Conservation (phyloP, 2,113 vertebrate species). For the Zosterops lateralis region DNA sequence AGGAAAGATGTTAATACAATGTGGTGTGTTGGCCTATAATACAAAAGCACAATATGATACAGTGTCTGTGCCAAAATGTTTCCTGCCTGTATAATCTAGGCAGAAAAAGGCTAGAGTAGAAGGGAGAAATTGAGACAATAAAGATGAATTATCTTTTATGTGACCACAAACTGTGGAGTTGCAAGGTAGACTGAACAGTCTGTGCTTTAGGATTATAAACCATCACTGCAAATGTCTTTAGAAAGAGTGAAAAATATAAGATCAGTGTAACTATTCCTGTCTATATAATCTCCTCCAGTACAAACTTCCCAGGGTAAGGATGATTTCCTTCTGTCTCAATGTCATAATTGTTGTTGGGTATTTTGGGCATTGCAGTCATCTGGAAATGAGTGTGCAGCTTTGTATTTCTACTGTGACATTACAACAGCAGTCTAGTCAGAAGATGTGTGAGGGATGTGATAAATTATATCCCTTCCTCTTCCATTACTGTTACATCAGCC, state of each 20-base stretch:
- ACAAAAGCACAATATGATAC: not conserved
- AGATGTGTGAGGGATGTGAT: not conserved
- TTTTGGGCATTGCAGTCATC: slow-evolving; percentile 38
- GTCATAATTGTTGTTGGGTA: slow-evolving; percentile 8
- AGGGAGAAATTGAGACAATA: not conserved
- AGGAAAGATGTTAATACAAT: not conserved
- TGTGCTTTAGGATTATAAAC: not conserved
- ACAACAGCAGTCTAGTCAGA: not conserved
- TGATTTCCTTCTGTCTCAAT: slow-evolving; percentile 2
- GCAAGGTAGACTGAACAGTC: not conserved
- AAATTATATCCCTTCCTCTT: not conserved
- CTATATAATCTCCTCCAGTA: not conserved
- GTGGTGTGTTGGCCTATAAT: not conserved
- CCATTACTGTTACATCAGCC: not conserved
- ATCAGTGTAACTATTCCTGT: not conserved
- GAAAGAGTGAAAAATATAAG: not conserved
- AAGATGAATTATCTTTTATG: not conserved
- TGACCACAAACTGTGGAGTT: not conserved
- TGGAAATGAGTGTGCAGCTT: slow-evolving; percentile 19
- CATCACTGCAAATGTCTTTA: not conserved
- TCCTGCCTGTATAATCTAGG: not conserved
- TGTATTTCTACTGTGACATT: not conserved
- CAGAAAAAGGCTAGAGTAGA: not conserved
- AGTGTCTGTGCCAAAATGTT: not conserved
- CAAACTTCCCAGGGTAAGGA: not conserved